A percentile compares a stretch with the other conserved stretches of the same genome.
These are phyloP conservation scores for Melangyna quadrimaculata DNA, from an alignment of 2,888 invertebrate species.

Conservation along the genomic window DNA sequence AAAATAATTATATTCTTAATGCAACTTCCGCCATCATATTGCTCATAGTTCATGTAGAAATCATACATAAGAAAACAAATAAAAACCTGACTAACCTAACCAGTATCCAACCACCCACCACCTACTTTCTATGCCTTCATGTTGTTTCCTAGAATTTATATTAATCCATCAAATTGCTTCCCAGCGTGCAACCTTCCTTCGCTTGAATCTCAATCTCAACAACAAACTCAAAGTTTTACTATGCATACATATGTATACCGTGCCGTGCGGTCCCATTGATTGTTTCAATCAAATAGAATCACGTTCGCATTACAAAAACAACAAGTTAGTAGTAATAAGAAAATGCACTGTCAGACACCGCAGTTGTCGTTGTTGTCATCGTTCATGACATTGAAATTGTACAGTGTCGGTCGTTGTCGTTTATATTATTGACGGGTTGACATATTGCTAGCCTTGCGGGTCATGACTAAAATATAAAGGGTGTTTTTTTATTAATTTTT, in stretches of 20 bases:
- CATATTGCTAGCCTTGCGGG: slow-evolving; percentile 32
- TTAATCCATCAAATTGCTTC: slow-evolving; percentile 26
- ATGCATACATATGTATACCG: too few species aligned
- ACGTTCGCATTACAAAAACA: slow-evolving; percentile 52
- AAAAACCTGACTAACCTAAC: slow-evolving; percentile 59
- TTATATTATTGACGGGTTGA: slow-evolving; percentile 29
- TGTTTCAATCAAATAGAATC: slow-evolving; percentile 63
- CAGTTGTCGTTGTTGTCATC: background rate
- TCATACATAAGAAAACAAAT: background rate
- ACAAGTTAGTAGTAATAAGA: slow-evolving; percentile 4
- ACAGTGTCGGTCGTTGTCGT: slow-evolving; percentile 30
- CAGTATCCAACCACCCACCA: background rate
- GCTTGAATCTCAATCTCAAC: background rate
- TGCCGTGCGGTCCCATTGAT: slow-evolving; percentile 47
- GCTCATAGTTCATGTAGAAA: slow-evolving; percentile 33
- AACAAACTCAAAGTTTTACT: background rate
- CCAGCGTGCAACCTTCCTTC: background rate
- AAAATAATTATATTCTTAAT: background rate
- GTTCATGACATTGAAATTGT: slow-evolving; percentile 65
- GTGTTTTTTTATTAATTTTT: slow-evolving; percentile 2
- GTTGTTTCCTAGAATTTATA: slow-evolving; percentile 61
- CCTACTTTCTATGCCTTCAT: background rate
- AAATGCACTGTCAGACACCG: background rate
- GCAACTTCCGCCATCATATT: slow-evolving; percentile 58
- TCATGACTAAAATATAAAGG: slow-evolving; percentile 27